Base-by-base conservation (phyloP, 2,113 vertebrate species). In the Galeopterus variegatus region DNA sequence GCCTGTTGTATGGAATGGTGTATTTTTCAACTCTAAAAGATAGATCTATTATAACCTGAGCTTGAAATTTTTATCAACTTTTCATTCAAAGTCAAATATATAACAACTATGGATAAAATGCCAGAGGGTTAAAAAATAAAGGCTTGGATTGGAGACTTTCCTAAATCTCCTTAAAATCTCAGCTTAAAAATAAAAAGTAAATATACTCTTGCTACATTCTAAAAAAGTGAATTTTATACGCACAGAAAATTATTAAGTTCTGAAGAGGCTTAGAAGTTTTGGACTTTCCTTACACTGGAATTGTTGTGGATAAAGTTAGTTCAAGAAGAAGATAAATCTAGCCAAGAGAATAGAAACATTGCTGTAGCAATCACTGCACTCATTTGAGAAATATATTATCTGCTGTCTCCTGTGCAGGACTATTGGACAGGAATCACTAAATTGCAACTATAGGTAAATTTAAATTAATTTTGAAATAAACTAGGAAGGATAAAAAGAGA, bases 381-480 rank as follows among this genome's bases (percentile, higher is more conserved):
- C 23, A 60, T 94, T 91, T 96, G n/a, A 52, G 31, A 70, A 45
- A 70, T 23, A 62, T 79, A 67, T 50, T 75, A 60, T 82, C n/a
- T 58, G 8, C 21, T 69, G 3, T 23, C 48, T 93, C 31, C 85
- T 93, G 17, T 56, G 13, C 2, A 58, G 67, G 19, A 50, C 36
- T 70, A 17, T 31, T 65, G 36, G 23, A 81, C 93, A 80, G 15
- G 3, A 75, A 62, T 75, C 33, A 65, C 54, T 56, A 75, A 64
- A 75, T 76, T 90, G n/a, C 52, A 88, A 54, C 33, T 50, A 60
- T 3, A 89, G 33, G 52, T 89, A 60, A 19, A 82, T 65, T 70
- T 85, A 18, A 92, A 50, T 94, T 89, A 76, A 92, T 91, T 92
- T 60, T 50, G 48, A 75, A 88, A 88, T 93, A 77, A 87, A 3